Percentiles rank a stretch among this genome's conserved stretches.
phyloP scores from a whole-genome alignment of 1,140 invertebrate genomes.

The Polypedilum pembai region DNA sequence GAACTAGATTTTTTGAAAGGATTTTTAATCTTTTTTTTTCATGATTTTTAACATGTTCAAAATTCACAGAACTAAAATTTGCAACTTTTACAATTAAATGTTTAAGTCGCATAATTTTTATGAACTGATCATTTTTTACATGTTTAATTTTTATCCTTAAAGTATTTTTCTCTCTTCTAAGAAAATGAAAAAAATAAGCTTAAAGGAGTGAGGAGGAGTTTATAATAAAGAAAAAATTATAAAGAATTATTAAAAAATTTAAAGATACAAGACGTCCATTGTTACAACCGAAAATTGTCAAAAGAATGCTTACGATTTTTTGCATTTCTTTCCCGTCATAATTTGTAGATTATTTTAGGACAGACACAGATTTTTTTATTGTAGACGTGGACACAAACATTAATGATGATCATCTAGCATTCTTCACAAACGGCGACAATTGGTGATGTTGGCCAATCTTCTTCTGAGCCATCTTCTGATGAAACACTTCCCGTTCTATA shows the following conservation, averaged over 20 bases:
- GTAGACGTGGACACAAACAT: background rate
- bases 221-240: background rate
- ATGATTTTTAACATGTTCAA: background rate
- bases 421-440: slow-evolving; percentile 49
- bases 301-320: slow-evolving; percentile 7
- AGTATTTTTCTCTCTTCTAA: slow-evolving; percentile 22
- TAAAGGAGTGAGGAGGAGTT: background rate
- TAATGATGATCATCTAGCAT: slow-evolving; percentile 36
- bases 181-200: slow-evolving; percentile 15
- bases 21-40: slow-evolving; percentile 26
- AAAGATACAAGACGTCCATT: background rate
- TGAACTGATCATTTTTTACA: background rate
- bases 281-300: background rate
- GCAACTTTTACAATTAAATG: background rate
- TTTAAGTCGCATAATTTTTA: no score
- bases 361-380: slow-evolving; percentile 3
- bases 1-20: slow-evolving; percentile 22
- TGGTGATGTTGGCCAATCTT: slow-evolving; percentile 53
- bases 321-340: background rate
- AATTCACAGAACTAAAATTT: background rate
- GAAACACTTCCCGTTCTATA: slow-evolving; percentile 52
- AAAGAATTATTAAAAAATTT: background rate
- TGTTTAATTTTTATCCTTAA: slow-evolving; percentile 22
- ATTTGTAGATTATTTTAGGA: background rate
- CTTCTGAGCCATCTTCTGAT: slow-evolving; percentile 47